Conservation (phyloP, 2,113 vertebrate species). For the Lepus europaeus region DNA sequence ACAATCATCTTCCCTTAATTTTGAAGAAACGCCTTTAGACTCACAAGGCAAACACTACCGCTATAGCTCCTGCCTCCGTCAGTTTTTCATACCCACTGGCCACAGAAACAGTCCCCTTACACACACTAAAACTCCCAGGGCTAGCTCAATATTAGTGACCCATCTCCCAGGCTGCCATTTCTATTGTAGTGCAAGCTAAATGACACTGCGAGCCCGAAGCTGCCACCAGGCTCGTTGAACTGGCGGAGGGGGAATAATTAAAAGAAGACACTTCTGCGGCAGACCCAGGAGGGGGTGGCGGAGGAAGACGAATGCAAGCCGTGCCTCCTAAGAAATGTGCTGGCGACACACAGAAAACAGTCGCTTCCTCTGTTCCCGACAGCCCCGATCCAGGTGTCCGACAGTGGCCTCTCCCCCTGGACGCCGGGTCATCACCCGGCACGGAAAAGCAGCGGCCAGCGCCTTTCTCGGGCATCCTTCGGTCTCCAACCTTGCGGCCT, state of each 20-base stretch:
- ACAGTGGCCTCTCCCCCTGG: constrained; percentile 63
- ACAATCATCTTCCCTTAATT: constrained; percentile 52
- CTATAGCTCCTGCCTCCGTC: neutral
- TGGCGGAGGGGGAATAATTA: constrained; percentile 56
- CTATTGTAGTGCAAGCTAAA: constrained; percentile 66
- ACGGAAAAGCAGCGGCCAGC: constrained; percentile 32
- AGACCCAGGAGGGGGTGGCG: neutral
- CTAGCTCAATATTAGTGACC: constrained; percentile 56
- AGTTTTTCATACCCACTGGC: constrained; percentile 50
- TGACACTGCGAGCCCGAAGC: constrained; percentile 66
- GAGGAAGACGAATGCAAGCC: constrained; percentile 59
- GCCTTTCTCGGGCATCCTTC: constrained; percentile 45
- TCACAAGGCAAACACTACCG: constrained; percentile 63
- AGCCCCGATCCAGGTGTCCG: constrained; percentile 68
- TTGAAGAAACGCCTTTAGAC: constrained; percentile 36
- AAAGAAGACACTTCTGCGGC: constrained; percentile 64
- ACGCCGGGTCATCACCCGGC: constrained; percentile 62
- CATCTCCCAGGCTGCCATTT: constrained; percentile 52
- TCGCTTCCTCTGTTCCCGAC: constrained; percentile 71
- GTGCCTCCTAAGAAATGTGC: constrained; percentile 63
- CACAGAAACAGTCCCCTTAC: neutral
- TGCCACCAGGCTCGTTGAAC: constrained; percentile 39
- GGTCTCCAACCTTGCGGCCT: constrained; percentile 44
- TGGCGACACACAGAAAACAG: constrained; percentile 76
- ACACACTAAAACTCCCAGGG: constrained; percentile 53